Base-by-base conservation (phyloP, 2,888 invertebrate species). In the Panzeria rudis region DNA sequence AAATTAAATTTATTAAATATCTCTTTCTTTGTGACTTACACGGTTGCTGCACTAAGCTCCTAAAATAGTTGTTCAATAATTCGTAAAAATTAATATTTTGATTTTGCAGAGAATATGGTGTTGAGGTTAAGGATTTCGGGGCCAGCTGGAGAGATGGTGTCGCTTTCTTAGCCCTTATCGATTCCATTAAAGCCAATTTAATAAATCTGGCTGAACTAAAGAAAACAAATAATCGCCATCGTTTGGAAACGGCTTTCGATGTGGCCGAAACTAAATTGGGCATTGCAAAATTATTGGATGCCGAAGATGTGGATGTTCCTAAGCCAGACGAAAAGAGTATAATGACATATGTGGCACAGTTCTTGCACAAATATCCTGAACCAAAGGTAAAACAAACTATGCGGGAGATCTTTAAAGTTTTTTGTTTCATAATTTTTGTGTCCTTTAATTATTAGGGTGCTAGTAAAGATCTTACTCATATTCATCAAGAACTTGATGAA, bases 261-360 rank as follows among this genome's bases (percentile, higher is more conserved):
- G 96, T 98, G 38, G 99, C 99, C 25, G 98, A 99, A 93, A 94
- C 94, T 76, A 96, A 98, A 90, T 93, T 99, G 50, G 98, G 98
- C 83, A 98, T 99, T 89, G 96, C 98, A 25, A 95, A 97, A 89
- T 94, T 99, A 13, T 93, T 99, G 75, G 99, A 99, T 92, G 97
- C 98, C 4, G 98, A 98, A 93, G 98, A 98, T 93, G 98, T 98
- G 69, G 98, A 98, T 92, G 98, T 98, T 32, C 96, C 97, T 35
- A 97, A 97, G 91, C 99, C 99, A 5, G 99, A 99, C 92, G 99
- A 99, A 92, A 97, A 97, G 93, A 98, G 98, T 86, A 97, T 99
- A 89, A 99, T 99, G 98, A 99, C 99, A 38, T 99, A 99, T 92
- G 98, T 99, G 86, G 98, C 99, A 52, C 98, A 99, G 94, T 99